Percentiles rank a stretch among this genome's conserved stretches.
Conservation (phyloP, 2,113 vertebrate genomes). For the Formicarius rufipectus region DNA sequence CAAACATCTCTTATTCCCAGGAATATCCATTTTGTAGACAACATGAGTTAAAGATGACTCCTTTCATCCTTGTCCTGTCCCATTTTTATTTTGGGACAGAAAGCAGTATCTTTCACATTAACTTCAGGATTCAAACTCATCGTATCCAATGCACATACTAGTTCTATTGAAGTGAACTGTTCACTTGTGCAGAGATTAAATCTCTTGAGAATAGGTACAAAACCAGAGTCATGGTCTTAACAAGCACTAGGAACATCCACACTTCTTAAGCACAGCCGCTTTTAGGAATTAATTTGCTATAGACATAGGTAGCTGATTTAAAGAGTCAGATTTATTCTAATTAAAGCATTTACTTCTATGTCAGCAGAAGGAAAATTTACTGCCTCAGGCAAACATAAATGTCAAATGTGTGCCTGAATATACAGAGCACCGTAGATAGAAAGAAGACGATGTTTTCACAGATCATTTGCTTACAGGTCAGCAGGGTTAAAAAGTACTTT, state of each 20-base stretch:
- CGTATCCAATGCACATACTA: background rate
- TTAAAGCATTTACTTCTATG: constrained; percentile 14
- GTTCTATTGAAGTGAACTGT: background rate
- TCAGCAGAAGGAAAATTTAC: constrained; percentile 50
- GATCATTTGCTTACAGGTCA: constrained; percentile 42
- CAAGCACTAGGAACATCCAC: background rate
- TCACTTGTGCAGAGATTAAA: background rate
- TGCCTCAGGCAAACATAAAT: constrained; percentile 53
- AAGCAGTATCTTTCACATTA: background rate
- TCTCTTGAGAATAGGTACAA: background rate
- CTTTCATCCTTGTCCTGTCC: background rate
- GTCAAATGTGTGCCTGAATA: constrained; percentile 49
- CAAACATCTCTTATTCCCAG: background rate
- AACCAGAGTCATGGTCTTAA: background rate
- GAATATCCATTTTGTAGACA: background rate
- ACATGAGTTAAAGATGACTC: background rate
- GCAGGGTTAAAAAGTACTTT: background rate
- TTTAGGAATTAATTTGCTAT: constrained; percentile 37
- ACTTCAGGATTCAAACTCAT: background rate
- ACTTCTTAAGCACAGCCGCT: background rate
- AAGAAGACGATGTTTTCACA: constrained; percentile 58
- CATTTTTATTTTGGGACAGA: background rate
- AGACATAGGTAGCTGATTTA: constrained; percentile 24
- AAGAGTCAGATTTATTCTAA: constrained; percentile 58
- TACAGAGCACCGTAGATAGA: constrained; percentile 31